Conservation (phyloP, 2,888 invertebrate genomes). For the Rhyacophila evoluta region DNA sequence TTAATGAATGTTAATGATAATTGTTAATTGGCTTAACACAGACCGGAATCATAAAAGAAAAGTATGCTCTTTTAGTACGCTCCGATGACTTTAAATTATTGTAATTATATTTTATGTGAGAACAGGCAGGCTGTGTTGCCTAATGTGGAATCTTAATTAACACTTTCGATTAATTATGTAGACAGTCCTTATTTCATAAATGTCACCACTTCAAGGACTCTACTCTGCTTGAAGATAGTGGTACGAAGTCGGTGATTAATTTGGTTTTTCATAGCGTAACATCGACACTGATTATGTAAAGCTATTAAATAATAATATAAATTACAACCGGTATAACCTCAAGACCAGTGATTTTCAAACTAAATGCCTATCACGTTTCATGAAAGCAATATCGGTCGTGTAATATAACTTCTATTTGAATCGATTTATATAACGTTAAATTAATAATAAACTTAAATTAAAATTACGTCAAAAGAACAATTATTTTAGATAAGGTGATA, state of each 20-base stretch:
- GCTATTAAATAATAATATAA: too few relatives aligned
- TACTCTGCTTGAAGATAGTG: neutral
- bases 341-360: too few relatives aligned
- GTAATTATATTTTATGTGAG: constrained; percentile 47
- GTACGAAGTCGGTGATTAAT: neutral
- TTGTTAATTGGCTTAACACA: constrained; percentile 50
- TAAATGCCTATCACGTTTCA: too few relatives aligned
- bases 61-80: constrained; percentile 46
- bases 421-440: too few relatives aligned
- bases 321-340: too few relatives aligned
- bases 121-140: neutral
- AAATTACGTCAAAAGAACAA: too few relatives aligned
- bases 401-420: too few relatives aligned
- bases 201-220: neutral
- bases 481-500: too few relatives aligned
- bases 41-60: constrained; percentile 47
- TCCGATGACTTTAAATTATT: constrained; percentile 50
- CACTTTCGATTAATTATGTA: constrained; percentile 42
- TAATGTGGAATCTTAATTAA: constrained; percentile 43
- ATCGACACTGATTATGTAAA: neutral
- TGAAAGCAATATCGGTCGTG: too few relatives aligned
- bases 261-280: neutral
- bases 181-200: constrained; percentile 30
- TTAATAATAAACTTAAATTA: too few relatives aligned
- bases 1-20: constrained; percentile 53